Conservation (phyloP, 2,888 invertebrate genomes). For the Phortica okadai region DNA sequence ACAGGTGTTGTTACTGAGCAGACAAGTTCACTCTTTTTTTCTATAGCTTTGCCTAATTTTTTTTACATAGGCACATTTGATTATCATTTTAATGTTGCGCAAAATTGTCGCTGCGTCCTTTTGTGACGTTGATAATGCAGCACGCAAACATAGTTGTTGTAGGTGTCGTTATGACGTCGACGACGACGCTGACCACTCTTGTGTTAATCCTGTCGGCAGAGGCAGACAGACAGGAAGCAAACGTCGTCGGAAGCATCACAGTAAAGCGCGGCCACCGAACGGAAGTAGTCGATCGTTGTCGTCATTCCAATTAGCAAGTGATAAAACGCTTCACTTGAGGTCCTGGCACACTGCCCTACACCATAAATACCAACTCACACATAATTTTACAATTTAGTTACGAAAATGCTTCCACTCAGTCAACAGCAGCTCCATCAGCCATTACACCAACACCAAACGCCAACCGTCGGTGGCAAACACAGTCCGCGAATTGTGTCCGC, state of each 20-base stretch:
- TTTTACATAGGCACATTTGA: slow-evolving; percentile 36
- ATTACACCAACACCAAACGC: slow-evolving; percentile 28
- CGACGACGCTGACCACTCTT: slow-evolving; percentile 49
- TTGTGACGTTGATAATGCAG: slow-evolving; percentile 41
- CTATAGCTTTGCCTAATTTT: not conserved
- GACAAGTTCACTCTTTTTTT: not conserved
- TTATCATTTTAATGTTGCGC: slow-evolving; percentile 51
- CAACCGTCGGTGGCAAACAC: slow-evolving; percentile 43
- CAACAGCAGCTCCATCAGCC: slow-evolving; percentile 37
- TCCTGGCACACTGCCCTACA: slow-evolving; percentile 5
- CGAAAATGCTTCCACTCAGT: slow-evolving; percentile 52
- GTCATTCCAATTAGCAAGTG: not conserved
- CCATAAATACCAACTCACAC: slow-evolving; percentile 14
- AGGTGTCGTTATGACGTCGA: slow-evolving; percentile 32
- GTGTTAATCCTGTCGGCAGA: slow-evolving; percentile 52
- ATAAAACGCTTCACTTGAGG: slow-evolving; percentile 7
- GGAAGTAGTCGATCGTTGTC: slow-evolving; percentile 12
- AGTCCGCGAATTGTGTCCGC: slow-evolving; percentile 51
- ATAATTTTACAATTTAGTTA: slow-evolving; percentile 16
- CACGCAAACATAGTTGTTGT: slow-evolving; percentile 35
- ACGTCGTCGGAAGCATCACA: not conserved
- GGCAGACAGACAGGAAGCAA: slow-evolving; percentile 17
- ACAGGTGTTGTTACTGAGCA: slow-evolving; percentile 1
- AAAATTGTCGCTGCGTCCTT: slow-evolving; percentile 42
- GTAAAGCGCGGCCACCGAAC: not conserved